Percentiles rank a stretch among this genome's conserved stretches.
phyloP scores from a whole-genome alignment of 2,113 vertebrate genomes.

The Podarcis cretensis region DNA sequence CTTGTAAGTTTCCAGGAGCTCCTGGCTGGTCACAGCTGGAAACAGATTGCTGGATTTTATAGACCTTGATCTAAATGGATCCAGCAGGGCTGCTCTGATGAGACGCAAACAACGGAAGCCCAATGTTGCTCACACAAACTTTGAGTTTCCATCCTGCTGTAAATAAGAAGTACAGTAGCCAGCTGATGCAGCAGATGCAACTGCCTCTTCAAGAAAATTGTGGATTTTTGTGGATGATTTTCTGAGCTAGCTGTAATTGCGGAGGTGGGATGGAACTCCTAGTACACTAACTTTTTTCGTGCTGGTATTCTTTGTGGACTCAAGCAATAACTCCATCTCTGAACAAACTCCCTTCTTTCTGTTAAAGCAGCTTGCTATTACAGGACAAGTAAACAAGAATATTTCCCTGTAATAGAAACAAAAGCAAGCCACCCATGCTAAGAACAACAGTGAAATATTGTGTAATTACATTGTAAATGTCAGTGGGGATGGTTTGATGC shows the following conservation, averaged over 20 bases:
- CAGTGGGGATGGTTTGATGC: not conserved
- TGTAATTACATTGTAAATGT: conserved; percentile 6
- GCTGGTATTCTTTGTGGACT: conserved; percentile 29
- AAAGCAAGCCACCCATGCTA: conserved; percentile 13
- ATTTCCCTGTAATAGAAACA: not conserved
- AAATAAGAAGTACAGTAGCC: not conserved
- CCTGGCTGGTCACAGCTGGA: too few species aligned
- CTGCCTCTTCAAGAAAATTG: not conserved
- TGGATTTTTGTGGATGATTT: not conserved
- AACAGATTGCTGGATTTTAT: too few species aligned
- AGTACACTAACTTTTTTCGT: conserved; percentile 21
- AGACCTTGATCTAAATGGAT: not conserved
- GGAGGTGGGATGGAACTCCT: conserved; percentile 1
- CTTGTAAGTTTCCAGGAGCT: too few species aligned
- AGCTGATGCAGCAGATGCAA: not conserved
- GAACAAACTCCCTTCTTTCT: conserved; percentile 37
- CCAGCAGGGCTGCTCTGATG: not conserved
- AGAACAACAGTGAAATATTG: accelerated
- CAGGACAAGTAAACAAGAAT: not conserved
- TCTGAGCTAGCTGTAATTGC: conserved; percentile 10
- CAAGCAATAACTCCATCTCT: conserved; percentile 17
- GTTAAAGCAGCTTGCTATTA: conserved; percentile 8
- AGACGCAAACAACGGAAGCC: not conserved
- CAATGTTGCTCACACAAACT: not conserved
- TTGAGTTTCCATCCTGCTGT: not conserved